These are phyloP conservation scores for Archaeoteleia sp. DNA, from an alignment of 2,888 invertebrate genomes.

Conservation along the genomic window DNA sequence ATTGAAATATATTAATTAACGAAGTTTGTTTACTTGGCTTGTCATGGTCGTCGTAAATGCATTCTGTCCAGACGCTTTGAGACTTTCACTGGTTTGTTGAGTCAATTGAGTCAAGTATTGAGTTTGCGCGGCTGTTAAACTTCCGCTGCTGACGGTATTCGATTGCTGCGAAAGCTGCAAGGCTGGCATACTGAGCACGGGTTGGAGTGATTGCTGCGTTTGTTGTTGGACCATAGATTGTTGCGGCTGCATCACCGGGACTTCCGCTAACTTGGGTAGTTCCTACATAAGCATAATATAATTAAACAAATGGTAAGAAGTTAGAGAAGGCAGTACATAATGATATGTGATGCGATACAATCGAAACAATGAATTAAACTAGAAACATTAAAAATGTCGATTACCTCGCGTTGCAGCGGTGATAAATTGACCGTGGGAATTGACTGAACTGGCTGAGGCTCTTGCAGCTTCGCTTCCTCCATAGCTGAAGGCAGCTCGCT, in stretches of 20 bases:
- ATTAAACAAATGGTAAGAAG: too few relatives aligned
- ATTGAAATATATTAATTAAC: too few relatives aligned
- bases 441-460: conserved; percentile 60
- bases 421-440: conserved; percentile 60
- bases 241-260: conserved; percentile 72
- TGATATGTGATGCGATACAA: too few relatives aligned
- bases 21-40: conserved; percentile 68
- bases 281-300: too few relatives aligned
- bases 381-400: too few relatives aligned
- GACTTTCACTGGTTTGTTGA: conserved; percentile 77
- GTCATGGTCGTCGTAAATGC: conserved; percentile 66
- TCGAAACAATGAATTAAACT: conserved; percentile 12
- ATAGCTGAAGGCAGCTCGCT: conserved; percentile 58
- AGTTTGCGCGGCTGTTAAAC: conserved; percentile 78
- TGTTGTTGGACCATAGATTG: conserved; percentile 66
- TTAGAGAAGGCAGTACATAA: too few relatives aligned
- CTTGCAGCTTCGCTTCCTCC: conserved; percentile 61
- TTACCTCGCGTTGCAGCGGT: conserved; percentile 64
- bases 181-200: conserved; percentile 66
- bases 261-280: conserved; percentile 66
- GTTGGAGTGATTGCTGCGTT: conserved; percentile 63
- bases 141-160: conserved; percentile 70
- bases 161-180: conserved; percentile 73
- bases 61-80: conserved; percentile 76
- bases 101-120: conserved; percentile 79